Evolutionary conservation across 2,113 vertebrate species (phyloP), one percentile per base, ranked within the genome.

Genomic region (Calyptommatus sinebrachiatus): DNA sequence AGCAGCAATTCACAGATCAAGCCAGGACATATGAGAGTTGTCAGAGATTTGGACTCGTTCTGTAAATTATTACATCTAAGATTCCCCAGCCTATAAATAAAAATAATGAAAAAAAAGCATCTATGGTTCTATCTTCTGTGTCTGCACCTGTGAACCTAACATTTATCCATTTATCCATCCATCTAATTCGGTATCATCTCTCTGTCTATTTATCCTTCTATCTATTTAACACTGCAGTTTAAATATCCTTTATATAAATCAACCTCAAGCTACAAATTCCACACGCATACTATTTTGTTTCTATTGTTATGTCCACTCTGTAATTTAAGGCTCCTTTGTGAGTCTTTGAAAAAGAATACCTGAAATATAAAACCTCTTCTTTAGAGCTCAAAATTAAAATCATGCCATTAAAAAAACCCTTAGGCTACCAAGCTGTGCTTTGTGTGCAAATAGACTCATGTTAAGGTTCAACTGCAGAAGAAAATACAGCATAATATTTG

Each of bases 381-480:
- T 89, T 31, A 31, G 68, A 77, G 69, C 53, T 80, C 66, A 83
- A 91, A 93, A 92, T 91, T 89, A 87, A 88, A 91, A 83, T 69
- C 62, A 86, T 83, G 86, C 50, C 26, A 48, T 71, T 68, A 48
- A 8, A 82, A 84, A 20, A 83, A 78, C 67, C 86, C 85, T 0
- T 48, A 82, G 65, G 80, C 80, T 84, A 69, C 22, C 76, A 67
- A 63, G 1, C 46, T 2, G 9, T 31, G 5, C 14, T 53, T 74
- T 88, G 67, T 85, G 65, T 84, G 46, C 74, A 74, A 57, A 69
- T 80, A 80, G 76, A 82, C 83, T 79, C 80, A 80, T 76, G 62
- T 72, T 87, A 88, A 87, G 75, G 74, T 78, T 81, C 83, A 88
- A 91, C 80, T 84, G 87, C 77, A 79, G 70, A 77, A 87, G 79